Conservation (phyloP, 2,797 vertebrate genomes). For the Enteromius fasciolatus region DNA sequence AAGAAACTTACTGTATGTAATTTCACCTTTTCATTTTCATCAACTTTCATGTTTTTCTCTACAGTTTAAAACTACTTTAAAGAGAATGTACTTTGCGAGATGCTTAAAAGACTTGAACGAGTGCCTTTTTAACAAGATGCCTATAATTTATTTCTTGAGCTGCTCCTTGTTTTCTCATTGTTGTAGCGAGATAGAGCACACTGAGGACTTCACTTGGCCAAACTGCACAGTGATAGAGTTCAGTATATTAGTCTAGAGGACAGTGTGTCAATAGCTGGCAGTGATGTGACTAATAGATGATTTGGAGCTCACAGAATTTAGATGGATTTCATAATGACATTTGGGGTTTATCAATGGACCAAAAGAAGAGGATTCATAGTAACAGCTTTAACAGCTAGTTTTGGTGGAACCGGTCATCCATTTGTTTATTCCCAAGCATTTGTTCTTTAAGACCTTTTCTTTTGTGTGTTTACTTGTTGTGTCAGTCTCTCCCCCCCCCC, state of each 20-base stretch:
- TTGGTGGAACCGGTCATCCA: slow-evolving; percentile 35
- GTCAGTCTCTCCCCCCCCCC: slow-evolving; percentile 50
- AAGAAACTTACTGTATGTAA: neutral
- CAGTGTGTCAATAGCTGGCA: slow-evolving; percentile 13
- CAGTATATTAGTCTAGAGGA: slow-evolving; percentile 40
- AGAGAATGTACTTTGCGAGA: slow-evolving; percentile 83
- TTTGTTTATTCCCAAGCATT: slow-evolving; percentile 58
- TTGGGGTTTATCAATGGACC: slow-evolving; percentile 53
- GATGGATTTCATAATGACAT: slow-evolving; percentile 44
- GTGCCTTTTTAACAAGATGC: slow-evolving; percentile 70
- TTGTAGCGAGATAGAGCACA: slow-evolving; percentile 59
- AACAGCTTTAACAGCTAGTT: slow-evolving; percentile 22
- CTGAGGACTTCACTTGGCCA: slow-evolving; percentile 59
- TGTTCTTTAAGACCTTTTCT: slow-evolving; percentile 64
- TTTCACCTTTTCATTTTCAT: neutral
- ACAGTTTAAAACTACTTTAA: slow-evolving; percentile 69
- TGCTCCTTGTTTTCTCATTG: slow-evolving; percentile 70
- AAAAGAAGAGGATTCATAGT: slow-evolving; percentile 25
- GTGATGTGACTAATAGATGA: slow-evolving; percentile 37
- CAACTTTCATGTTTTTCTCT: slow-evolving; percentile 52
- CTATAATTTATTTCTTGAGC: slow-evolving; percentile 78
- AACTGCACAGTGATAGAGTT: slow-evolving; percentile 54
- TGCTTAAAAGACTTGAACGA: slow-evolving; percentile 79
- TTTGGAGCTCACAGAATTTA: slow-evolving; percentile 42
- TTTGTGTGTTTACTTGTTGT: slow-evolving; percentile 54